phyloP scores from a whole-genome alignment of 2,113 vertebrate species.

The Ctenodactylus gundi region DNA sequence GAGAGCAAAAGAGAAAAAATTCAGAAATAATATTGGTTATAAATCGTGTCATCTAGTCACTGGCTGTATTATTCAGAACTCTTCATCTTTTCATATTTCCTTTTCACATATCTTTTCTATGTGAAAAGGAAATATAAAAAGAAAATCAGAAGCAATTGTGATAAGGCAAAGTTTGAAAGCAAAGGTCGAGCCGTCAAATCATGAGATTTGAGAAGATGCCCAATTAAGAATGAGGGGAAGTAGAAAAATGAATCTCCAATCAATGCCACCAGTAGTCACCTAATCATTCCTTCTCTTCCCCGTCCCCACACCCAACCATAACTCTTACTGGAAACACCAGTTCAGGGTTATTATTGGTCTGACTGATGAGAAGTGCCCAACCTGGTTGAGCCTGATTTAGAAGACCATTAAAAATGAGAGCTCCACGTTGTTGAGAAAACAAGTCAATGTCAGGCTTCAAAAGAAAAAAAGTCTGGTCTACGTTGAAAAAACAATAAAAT shows the following conservation, averaged over 20 bases:
- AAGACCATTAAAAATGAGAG: not conserved
- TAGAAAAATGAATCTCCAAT: not conserved
- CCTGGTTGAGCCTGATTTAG: not conserved
- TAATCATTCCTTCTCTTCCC: not conserved
- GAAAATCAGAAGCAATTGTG: not conserved
- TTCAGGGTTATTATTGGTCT: not conserved
- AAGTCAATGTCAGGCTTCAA: not conserved
- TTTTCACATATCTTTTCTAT: too few relatives aligned
- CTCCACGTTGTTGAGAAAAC: accelerated
- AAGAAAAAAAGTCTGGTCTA: not conserved
- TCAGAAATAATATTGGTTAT: not conserved
- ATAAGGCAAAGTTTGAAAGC: not conserved
- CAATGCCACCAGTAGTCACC: not conserved
- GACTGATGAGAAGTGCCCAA: not conserved
- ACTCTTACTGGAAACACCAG: not conserved
- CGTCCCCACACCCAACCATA: not conserved
- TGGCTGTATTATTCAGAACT: not conserved
- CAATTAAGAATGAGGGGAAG: not conserved
- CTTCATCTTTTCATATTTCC: not conserved
- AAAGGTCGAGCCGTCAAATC: not conserved
- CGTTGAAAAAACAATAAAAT: not conserved
- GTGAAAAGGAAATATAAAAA: too few relatives aligned
- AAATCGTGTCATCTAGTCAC: not conserved
- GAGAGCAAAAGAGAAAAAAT: not conserved
- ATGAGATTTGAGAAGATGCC: not conserved